Percentiles rank a stretch among this genome's conserved stretches.
These are phyloP conservation scores for Buteo buteo DNA, from an alignment of 2,113 vertebrate genomes.

Conservation along the genomic window DNA sequence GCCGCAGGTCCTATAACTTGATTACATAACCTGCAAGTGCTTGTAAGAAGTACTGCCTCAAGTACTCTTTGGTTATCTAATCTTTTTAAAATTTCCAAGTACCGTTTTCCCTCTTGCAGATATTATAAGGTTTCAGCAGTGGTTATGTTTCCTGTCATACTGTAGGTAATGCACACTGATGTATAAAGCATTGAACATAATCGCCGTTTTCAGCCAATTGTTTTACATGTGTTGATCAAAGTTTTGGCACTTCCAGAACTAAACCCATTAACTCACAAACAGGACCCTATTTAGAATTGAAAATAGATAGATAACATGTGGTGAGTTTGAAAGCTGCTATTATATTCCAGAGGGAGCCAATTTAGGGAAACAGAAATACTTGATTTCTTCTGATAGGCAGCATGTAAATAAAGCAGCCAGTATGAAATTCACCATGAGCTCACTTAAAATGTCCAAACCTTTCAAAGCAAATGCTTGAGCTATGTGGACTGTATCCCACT, in stretches of 20 bases:
- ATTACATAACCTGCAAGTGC: not conserved
- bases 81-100: slow-evolving; percentile 44
- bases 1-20: not conserved
- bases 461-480: slow-evolving; percentile 24
- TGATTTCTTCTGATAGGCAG: slow-evolving; percentile 33
- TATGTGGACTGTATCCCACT: not conserved
- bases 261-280: slow-evolving; percentile 66
- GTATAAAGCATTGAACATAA: slow-evolving; percentile 54
- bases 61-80: slow-evolving; percentile 58
- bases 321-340: slow-evolving; percentile 63
- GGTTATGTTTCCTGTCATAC: slow-evolving; percentile 49
- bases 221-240: slow-evolving; percentile 62
- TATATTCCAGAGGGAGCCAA: slow-evolving; percentile 30
- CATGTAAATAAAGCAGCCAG: slow-evolving; percentile 41
- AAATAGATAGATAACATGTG: slow-evolving; percentile 60
- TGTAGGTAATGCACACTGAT: slow-evolving; percentile 42
- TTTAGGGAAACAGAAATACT: slow-evolving; percentile 35
- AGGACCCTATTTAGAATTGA: slow-evolving; percentile 39
- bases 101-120: slow-evolving; percentile 22
- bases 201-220: slow-evolving; percentile 37
- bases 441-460: slow-evolving; percentile 25
- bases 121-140: slow-evolving; percentile 55
- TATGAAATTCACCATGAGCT: slow-evolving; percentile 42
- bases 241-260: slow-evolving; percentile 66
- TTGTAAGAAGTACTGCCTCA: not conserved